These are phyloP conservation scores for Acipenser oxyrinchus DNA, from an alignment of 2,797 vertebrate species.

Conservation along the genomic window DNA sequence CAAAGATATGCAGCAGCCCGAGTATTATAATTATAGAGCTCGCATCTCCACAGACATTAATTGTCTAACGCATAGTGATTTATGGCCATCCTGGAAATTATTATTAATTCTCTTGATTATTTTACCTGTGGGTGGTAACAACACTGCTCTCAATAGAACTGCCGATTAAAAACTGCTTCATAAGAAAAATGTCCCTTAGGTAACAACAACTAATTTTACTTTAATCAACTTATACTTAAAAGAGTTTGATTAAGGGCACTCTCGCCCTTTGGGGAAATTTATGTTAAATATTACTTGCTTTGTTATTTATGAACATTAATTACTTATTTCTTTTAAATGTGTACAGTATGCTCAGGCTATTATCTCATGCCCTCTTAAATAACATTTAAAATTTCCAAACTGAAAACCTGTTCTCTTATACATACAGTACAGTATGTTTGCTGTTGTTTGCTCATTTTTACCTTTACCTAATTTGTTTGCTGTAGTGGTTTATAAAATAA, in stretches of 20 bases:
- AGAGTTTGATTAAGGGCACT: conserved; percentile 76
- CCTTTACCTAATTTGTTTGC: no score
- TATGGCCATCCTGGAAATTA: conserved; percentile 82
- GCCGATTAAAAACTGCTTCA: conserved; percentile 68
- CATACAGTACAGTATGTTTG: no score
- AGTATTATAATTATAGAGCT: conserved; percentile 82
- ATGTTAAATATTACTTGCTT: conserved; percentile 68
- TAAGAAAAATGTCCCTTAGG: conserved; percentile 78
- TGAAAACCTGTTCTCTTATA: background rate
- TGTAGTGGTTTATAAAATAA: no score
- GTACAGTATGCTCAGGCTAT: no score
- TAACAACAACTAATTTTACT: conserved; percentile 81
- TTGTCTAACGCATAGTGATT: conserved; percentile 92
- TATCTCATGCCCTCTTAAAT: no score
- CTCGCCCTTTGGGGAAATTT: conserved; percentile 68
- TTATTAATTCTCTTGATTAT: conserved; percentile 97
- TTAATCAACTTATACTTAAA: conserved; percentile 87
- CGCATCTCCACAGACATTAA: conserved; percentile 82
- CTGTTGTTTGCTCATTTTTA: no score
- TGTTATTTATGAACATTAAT: conserved; percentile 80
- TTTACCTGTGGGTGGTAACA: conserved; percentile 86
- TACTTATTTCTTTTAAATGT: conserved; percentile 54
- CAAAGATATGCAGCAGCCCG: conserved; percentile 68
- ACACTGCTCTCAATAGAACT: conserved; percentile 66
- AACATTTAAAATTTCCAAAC: no score